Percentiles rank a stretch among this genome's conserved stretches.
Conservation (phyloP, 1,140 invertebrate genomes). For the Drosophila dunni region DNA sequence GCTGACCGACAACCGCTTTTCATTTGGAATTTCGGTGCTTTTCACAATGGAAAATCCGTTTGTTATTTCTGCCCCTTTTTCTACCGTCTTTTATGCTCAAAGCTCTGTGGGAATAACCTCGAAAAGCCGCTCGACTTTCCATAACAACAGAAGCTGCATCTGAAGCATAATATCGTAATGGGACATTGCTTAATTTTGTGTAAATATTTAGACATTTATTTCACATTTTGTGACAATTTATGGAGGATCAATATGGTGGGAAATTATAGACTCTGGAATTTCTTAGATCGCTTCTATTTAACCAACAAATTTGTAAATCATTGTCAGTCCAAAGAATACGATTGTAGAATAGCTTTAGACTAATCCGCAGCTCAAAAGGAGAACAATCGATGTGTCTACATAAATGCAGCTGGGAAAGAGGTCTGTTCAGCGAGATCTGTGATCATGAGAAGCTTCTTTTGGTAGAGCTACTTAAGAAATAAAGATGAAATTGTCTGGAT, state of each 20-base stretch:
- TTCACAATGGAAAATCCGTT: constrained; percentile 65
- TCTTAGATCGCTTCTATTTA: constrained; percentile 19
- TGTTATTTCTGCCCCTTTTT: constrained; percentile 37
- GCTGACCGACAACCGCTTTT: constrained; percentile 29
- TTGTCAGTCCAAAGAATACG: constrained; percentile 8
- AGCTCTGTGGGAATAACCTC: constrained; percentile 72
- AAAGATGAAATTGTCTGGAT: background rate
- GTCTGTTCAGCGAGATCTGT: background rate
- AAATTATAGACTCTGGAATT: constrained; percentile 40
- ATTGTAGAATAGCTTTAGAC: background rate
- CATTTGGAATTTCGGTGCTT: constrained; percentile 1
- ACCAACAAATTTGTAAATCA: constrained; percentile 39
- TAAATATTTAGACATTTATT: constrained; percentile 80
- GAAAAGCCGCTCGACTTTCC: constrained; percentile 55
- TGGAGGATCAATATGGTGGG: constrained; percentile 32
- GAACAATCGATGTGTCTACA: background rate
- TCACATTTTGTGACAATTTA: constrained; percentile 61
- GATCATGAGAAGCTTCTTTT: background rate
- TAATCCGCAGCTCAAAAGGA: background rate
- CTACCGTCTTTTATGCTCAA: constrained; percentile 22
- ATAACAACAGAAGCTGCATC: constrained; percentile 71
- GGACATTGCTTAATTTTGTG: constrained; percentile 52
- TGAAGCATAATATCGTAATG: constrained; percentile 22
- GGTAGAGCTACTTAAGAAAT: constrained; percentile 6
- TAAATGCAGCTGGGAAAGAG: constrained; percentile 16